Percentiles rank a stretch among this genome's conserved stretches.
These are phyloP conservation scores for Arctocebus calabarensis DNA, from an alignment of 2,797 vertebrate species.

Conservation along the genomic window DNA sequence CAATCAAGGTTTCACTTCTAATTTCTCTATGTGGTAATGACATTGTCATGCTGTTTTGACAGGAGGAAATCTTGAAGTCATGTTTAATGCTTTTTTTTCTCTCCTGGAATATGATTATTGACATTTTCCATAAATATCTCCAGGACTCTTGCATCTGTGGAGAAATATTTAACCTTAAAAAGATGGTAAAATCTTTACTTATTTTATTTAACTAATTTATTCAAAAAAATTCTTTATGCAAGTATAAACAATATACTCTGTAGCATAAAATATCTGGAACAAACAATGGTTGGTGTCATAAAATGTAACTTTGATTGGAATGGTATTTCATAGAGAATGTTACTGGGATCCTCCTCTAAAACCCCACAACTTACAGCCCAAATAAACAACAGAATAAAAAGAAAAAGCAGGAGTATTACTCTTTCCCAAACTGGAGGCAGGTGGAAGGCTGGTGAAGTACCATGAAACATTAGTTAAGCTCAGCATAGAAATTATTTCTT, in stretches of 20 bases:
- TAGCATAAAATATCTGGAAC: neutral
- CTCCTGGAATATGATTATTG: neutral
- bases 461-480: neutral
- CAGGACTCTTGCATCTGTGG: neutral
- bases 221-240: neutral
- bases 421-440: neutral
- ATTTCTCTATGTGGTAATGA: neutral
- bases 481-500: slow-evolving; percentile 23
- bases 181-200: neutral
- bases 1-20: neutral
- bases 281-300: neutral
- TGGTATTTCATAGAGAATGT: neutral
- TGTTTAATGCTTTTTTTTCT: neutral
- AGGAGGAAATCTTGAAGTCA: neutral
- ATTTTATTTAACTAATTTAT: neutral
- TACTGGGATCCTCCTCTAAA: neutral
- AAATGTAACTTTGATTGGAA: neutral
- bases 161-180: neutral
- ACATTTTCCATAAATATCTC: slow-evolving; percentile 5
- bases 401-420: neutral
- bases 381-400: neutral
- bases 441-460: neutral
- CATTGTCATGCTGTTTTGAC: neutral
- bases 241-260: neutral
- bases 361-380: neutral